Evolutionary conservation across 2,113 vertebrate genomes (phyloP), one percentile per base, ranked within the genome.

Genomic region (Calyptomena viridis): DNA sequence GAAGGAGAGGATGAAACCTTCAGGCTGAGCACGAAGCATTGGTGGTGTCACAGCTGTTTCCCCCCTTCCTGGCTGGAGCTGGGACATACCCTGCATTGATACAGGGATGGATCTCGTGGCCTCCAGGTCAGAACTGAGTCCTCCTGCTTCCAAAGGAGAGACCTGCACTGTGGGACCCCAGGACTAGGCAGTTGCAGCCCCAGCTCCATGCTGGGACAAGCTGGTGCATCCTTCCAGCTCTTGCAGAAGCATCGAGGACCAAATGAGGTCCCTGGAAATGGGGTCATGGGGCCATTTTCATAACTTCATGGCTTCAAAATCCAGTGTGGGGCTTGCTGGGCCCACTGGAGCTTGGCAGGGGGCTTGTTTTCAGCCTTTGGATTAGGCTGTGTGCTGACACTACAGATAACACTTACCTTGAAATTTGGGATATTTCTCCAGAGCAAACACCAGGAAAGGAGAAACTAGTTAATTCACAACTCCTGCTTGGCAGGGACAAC

Each of bases 121-220:
- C 42, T 60, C 28, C 13, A 8, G 72, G 9, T n/a, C 12, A 39
- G 52, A 42, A 20, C 0, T 11, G 81, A 30, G 66, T 56, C 22
- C 46, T 76, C 40, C 49, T 73, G 60, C 59, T 89, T 39, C 47
- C 58, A 20, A 11, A 79, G 59, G 46, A 23, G 19, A 28, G n/a
- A n/a, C 5, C 39, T 39, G n/a, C 31, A 5, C 86, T 3, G 0
- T 25, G 11, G 1, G 16, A 56, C 5, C 40, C 30, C 22, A 35
- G 84, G 49, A 69, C 1, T 25, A 30, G 44, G 30, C 0, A 0
- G 17, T 1, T 79, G 52, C 46, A 84, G 59, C 27, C n/a, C 23
- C 8, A 6, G 8, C 6, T 6, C 23, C 0, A 0, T 16, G 10
- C 40, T 0, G 0, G 16, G 52, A 31, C 2, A 2, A 56, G 30